Conservation (phyloP, 2,113 vertebrate species). For the Callaeas wilsoni region DNA sequence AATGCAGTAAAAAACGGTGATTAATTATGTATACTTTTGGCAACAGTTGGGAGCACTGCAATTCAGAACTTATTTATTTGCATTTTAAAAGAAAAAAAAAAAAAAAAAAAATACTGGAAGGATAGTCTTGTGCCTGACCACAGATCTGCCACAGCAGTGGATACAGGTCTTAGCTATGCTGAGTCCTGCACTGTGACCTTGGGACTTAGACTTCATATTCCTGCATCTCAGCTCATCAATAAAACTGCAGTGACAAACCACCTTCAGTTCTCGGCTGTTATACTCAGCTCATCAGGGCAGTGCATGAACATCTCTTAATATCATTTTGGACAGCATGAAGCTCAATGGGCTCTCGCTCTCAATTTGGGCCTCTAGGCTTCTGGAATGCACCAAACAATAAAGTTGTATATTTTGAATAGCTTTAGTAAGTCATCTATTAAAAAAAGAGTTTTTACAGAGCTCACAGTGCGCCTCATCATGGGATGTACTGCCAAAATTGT, state of each 20-base stretch:
- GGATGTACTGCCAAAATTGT: constrained; percentile 28
- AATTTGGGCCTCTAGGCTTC: neutral
- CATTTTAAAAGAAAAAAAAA: neutral
- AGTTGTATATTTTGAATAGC: constrained; percentile 14
- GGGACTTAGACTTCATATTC: neutral
- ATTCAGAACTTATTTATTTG: neutral
- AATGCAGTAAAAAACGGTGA: neutral
- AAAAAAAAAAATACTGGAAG: neutral
- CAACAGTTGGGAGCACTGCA: neutral
- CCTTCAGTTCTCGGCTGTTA: neutral
- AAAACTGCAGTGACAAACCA: neutral
- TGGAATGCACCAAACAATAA: neutral
- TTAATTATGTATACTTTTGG: neutral
- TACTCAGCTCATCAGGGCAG: neutral
- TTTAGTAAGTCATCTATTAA: constrained; percentile 18
- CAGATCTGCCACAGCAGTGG: neutral
- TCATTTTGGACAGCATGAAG: constrained; percentile 2
- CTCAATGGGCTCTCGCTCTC: neutral
- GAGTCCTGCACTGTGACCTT: neutral
- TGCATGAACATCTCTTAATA: neutral
- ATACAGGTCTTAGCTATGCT: neutral
- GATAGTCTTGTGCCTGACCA: neutral
- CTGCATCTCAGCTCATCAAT: neutral
- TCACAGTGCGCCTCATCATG: neutral
- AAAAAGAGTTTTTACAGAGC: neutral